Evolutionary conservation across 2,113 vertebrate genomes (phyloP).

Genomic region (Ramphastos sulfuratus): DNA sequence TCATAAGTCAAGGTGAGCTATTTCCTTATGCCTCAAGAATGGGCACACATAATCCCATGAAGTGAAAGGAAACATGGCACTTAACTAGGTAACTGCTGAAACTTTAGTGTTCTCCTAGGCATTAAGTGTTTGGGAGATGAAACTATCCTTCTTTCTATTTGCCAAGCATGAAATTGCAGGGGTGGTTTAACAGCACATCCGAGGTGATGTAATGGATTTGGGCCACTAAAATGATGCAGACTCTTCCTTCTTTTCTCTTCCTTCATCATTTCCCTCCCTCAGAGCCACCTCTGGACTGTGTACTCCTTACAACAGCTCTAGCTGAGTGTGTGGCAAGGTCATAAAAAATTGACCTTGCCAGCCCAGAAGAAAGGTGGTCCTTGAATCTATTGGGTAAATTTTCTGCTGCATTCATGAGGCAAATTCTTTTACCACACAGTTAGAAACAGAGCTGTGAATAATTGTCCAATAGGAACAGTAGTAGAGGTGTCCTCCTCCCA

Average conservation of each 20-base stretch:
- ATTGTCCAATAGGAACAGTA: background rate
- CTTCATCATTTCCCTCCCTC: background rate
- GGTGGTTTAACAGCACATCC: background rate
- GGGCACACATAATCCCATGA: background rate
- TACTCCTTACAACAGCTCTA: background rate
- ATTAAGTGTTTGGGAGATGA: background rate
- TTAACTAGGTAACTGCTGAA: background rate
- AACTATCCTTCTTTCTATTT: background rate
- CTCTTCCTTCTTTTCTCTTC: background rate
- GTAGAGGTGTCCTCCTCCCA: background rate
- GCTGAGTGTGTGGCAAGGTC: background rate
- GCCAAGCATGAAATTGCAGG: background rate
- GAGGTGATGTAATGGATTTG: background rate
- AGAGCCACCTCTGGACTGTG: background rate
- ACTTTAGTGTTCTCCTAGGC: background rate
- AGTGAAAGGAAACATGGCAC: background rate
- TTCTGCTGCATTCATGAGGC: background rate
- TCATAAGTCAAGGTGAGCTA: constrained; percentile 17
- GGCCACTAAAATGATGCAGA: background rate
- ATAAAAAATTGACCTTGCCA: background rate
- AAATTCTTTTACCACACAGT: background rate
- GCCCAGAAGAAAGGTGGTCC: background rate
- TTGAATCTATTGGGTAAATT: background rate
- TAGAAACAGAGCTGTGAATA: background rate
- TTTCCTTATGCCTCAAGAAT: background rate